Evolutionary conservation across 2,113 vertebrate species (phyloP), one percentile per base, ranked within the genome.

Genomic region (Erythrocercus mccallii): DNA sequence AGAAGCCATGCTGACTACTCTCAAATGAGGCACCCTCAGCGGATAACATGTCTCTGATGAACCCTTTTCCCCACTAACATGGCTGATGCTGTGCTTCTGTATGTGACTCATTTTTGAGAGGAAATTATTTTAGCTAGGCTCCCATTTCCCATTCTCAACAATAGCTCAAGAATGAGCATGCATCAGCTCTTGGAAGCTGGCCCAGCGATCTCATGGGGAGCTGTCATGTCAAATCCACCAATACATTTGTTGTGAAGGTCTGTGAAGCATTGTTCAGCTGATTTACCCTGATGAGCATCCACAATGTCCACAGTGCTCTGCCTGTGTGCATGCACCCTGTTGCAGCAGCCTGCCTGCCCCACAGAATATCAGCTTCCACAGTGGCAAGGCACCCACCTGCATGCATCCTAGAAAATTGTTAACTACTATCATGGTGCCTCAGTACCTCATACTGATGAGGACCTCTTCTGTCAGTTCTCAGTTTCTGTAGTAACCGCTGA

Each of bases 41-140:
- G 28, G 17, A 53, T 28, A 57, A 15, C 35, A 44, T 22, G 21
- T 19, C 23, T 83, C 48, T 61, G 62, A 54, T 64, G 53, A 83
- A 35, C 70, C 15, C 60, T 57, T 12, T 82, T 53, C 6, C 11
- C 40, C 83, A 12, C 28, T 54, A 83, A 83, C 9, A 47, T 15
- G 44, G 40, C 20, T 88, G 53, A 31, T 90, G 40, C 57, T 80
- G 57, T 24, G 40, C 54, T 94, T 69, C 68, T 94, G 15, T 71
- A 65, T 88, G 57, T 77, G 82, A 80, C n/a, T 94, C 30, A 80
- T 82, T 94, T 88, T 80, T 83, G 68, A 90, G 62, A 94, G 37
- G 28, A 86, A 88, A 81, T 95, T 90, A 88, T 90, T 94, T 94
- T 72, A 90, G 45, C 54, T 42, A 83, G 40, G 31, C 22, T 96